Evolutionary conservation across 2,888 invertebrate genomes (phyloP), one percentile per base, ranked within the genome.

Genomic region (Andrena marginata): DNA sequence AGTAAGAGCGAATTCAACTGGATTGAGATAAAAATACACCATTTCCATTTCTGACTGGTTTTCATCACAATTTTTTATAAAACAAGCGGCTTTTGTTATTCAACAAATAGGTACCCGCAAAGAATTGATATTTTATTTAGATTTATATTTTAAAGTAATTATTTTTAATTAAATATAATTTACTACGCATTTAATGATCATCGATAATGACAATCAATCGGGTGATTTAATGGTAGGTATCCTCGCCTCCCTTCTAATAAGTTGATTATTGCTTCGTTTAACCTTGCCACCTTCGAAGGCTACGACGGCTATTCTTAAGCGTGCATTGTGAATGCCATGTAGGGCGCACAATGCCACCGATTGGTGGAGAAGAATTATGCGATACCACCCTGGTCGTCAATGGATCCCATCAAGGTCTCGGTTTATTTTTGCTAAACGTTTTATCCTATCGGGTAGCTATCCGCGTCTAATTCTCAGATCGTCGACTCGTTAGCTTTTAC

Each of bases 231-330:
- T 49, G 23, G 26, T 10, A 31, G 64, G 2, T 48, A 20, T n/a
- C 23, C 35, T 54, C 62, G n/a, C 1, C 31, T 26, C 51, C n/a
- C 26, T n/a, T 63, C 10, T 8, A 60, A 31, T n/a, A 16, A 20
- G 5, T 20, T 7, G 16, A 56, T 64, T 20, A 1, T 16, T 2
- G 16, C 20, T 26, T 56, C 23, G 13, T 59, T 35, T 65, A 62
- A 70, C 78, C 79, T 80, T 78, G 65, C 10, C 3, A 23, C 60
- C 20, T 54, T 70, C n/a, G 60, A 78, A 80, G 65, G 70, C 20
- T 33, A 8, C 54, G 13, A 1, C 35, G 51, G 51, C 31, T 80
- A 80, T 80, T 80, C 65, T 80, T 54, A 31, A 54, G 31, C 64
- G 42, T 31, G 31, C 33, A 23, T 48, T 35, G 33, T 13, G 29